These are phyloP conservation scores for Mythimna lalbum DNA, from an alignment of 2,888 invertebrate species.

Conservation along the genomic window DNA sequence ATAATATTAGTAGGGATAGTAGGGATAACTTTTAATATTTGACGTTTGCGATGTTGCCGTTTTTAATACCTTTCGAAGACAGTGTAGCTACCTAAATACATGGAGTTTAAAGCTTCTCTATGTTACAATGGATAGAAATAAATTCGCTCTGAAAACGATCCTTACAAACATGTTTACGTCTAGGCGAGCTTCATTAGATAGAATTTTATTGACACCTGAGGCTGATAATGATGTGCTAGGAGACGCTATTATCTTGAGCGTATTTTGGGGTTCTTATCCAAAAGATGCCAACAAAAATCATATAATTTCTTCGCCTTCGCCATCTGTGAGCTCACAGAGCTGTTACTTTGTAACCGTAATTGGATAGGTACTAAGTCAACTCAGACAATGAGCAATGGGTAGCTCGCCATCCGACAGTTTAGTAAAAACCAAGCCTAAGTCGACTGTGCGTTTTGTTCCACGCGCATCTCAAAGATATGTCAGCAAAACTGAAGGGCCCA, in stretches of 20 bases:
- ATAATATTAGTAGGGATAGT: too few species aligned
- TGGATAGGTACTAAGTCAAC: not conserved
- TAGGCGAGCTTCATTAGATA: conserved; percentile 60
- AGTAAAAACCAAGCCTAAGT: too few species aligned
- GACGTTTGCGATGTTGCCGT: too few species aligned
- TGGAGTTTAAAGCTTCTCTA: not conserved
- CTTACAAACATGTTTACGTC: conserved; percentile 73
- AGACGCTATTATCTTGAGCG: conserved; percentile 4
- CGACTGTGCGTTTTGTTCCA: too few species aligned
- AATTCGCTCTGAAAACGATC: not conserved
- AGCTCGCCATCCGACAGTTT: too few species aligned
- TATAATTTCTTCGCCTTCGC: not conserved
- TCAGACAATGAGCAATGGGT: too few species aligned
- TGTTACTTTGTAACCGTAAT: not conserved
- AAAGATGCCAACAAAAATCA: not conserved
- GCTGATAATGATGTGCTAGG: conserved; percentile 29
- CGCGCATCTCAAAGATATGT: too few species aligned
- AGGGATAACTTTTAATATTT: too few species aligned
- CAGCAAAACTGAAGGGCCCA: too few species aligned
- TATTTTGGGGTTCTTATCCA: not conserved
- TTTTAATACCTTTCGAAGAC: too few species aligned
- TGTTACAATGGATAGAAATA: conserved; percentile 1
- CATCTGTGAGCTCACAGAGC: too few species aligned
- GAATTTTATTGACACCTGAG: conserved; percentile 59
- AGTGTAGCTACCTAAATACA: too few species aligned